Conservation (phyloP, 2,797 vertebrate genomes). For the Ctenopoma kingsleyae region DNA sequence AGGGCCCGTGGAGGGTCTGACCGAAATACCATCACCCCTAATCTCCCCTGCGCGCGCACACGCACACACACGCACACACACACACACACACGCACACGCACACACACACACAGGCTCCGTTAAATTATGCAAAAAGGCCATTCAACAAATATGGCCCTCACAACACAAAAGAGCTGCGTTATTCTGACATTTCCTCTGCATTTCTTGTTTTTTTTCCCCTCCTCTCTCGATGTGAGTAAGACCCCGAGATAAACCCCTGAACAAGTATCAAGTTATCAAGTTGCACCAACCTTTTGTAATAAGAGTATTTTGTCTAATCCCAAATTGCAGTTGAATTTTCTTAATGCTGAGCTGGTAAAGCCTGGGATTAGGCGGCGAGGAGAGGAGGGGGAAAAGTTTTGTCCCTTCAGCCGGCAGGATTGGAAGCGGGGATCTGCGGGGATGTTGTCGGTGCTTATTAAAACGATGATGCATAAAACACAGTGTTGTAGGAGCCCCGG, state of each 20-base stretch:
- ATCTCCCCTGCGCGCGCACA: background rate
- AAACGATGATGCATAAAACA: constrained; percentile 84
- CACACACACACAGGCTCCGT: constrained; percentile 43
- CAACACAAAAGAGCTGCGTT: constrained; percentile 67
- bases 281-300: constrained; percentile 87
- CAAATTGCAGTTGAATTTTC: constrained; percentile 91
- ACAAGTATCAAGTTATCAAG: constrained; percentile 89
- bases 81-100: constrained; percentile 37
- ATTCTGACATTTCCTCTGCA: constrained; percentile 71
- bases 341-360: constrained; percentile 92
- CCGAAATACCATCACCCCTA: constrained; percentile 63
- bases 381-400: constrained; percentile 86
- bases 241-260: constrained; percentile 80
- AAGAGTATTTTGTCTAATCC: constrained; percentile 95
- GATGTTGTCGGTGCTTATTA: constrained; percentile 87
- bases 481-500: constrained; percentile 61
- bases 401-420: constrained; percentile 84
- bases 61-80: no score
- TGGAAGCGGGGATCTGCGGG: constrained; percentile 80
- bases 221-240: constrained; percentile 70
- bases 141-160: constrained; percentile 78
- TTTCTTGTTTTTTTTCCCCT: constrained; percentile 69
- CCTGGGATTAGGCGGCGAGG: constrained; percentile 89
- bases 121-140: constrained; percentile 82
- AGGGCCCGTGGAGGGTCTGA: constrained; percentile 50